Conservation (phyloP, 2,888 invertebrate genomes). For the Coremacera marginata region DNA sequence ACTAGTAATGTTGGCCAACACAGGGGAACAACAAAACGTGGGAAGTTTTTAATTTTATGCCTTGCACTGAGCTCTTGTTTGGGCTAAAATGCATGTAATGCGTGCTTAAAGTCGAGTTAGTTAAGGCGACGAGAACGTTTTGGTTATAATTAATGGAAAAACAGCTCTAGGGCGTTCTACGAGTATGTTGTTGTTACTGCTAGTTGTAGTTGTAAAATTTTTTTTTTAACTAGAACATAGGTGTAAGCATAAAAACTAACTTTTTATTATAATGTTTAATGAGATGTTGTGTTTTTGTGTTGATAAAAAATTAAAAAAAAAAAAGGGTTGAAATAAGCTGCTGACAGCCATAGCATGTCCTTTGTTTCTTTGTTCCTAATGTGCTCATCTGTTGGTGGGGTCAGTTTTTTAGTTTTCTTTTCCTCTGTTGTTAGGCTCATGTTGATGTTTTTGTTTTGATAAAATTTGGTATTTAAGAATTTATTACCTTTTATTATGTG, state of each 20-base stretch:
- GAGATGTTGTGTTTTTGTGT: no score
- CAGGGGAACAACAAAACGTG: slow-evolving; percentile 33
- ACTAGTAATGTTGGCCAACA: slow-evolving; percentile 14
- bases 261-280: no score
- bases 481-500: slow-evolving; percentile 64
- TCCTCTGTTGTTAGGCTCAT: no score
- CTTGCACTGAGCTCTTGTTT: not conserved
- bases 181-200: not conserved
- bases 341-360: no score
- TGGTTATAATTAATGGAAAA: slow-evolving; percentile 55
- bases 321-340: no score
- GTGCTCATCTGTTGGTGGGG: no score
- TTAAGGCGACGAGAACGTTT: slow-evolving; percentile 39
- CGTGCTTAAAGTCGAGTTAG: not conserved
- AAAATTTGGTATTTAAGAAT: slow-evolving; percentile 62
- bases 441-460: not conserved
- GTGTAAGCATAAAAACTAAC: no score
- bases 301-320: no score
- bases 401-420: no score
- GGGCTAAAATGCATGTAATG: slow-evolving; percentile 18
- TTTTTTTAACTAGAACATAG: no score
- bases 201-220: not conserved
- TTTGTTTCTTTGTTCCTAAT: no score
- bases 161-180: not conserved
- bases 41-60: slow-evolving; percentile 31